Evolutionary conservation across 2,797 vertebrate species (phyloP).

Genomic region (Yasuhikotakia modesta): DNA sequence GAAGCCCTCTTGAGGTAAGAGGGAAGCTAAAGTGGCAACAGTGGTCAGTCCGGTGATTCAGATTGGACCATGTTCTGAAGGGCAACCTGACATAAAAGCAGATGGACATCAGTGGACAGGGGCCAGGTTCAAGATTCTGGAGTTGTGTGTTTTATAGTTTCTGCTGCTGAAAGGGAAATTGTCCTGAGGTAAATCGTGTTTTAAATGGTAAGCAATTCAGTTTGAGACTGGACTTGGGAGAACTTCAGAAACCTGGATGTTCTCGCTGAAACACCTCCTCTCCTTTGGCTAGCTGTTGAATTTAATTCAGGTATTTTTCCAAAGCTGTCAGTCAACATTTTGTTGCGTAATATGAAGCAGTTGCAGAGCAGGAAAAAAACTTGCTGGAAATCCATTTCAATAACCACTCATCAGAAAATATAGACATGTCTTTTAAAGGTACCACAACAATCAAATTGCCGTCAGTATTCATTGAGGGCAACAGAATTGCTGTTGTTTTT

Average conservation of each 20-base stretch:
- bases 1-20: conserved; percentile 50
- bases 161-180: conserved; percentile 63
- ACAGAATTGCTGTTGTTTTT: conserved; percentile 51
- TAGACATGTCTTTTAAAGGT: conserved; percentile 48
- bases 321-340: conserved; percentile 37
- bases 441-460: conserved; percentile 48
- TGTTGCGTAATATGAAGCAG: conserved; percentile 31
- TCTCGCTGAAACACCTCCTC: conserved; percentile 39
- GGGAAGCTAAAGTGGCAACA: conserved; percentile 70
- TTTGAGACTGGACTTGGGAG: conserved; percentile 58
- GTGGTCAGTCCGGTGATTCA: conserved; percentile 71
- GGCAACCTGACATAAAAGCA: conserved; percentile 72
- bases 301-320: conserved; percentile 21
- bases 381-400: conserved; percentile 38
- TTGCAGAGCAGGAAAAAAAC: conserved; percentile 22
- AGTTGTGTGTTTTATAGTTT: conserved; percentile 67
- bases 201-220: conserved; percentile 75
- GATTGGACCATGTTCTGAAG: conserved; percentile 71
- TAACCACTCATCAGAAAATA: conserved; percentile 47
- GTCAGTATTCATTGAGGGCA: conserved; percentile 43
- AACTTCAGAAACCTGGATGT: conserved; percentile 45
- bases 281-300: conserved; percentile 18
- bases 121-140: conserved; percentile 63
- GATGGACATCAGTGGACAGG: conserved; percentile 70
- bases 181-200: conserved; percentile 65